Base-by-base conservation (phyloP, 2,113 vertebrate species). In the Perca fluviatilis region DNA sequence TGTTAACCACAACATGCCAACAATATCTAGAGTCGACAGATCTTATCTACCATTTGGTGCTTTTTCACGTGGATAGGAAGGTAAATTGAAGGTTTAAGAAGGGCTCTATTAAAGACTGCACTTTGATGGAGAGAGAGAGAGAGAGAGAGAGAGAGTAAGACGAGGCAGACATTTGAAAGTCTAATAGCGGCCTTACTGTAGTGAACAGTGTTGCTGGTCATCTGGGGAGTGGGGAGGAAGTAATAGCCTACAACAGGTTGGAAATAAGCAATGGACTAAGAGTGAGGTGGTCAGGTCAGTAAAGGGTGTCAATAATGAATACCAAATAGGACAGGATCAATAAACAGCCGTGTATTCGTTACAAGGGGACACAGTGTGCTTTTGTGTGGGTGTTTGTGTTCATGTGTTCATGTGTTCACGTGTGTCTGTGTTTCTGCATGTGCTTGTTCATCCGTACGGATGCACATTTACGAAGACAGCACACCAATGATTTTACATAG, bases 111-210 rank as follows among this genome's bases (percentile, higher is more conserved):
- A 86, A 85, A 82, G 85, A 58, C 67, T 80, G 78, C 78, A 87
- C 74, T 80, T 85, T 89, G 14, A 64, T 51, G 84, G 70, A 53
- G 51, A 65, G 30, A 30, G 33, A 65, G 62, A 79, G 60, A 71
- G 61, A 78, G 77, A 82, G 71, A 86, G 50, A 80, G 7, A 58
- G 57, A 65, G 66, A 70, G 72, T 58, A 51, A 70, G 76, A 23
- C 60, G 27, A 81, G 67, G 70, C 79, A 62, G 68, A 61, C 66
- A 89, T 90, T 91, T 90, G 86, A 86, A 91, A 90, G 82, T 94
- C 86, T 88, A 91, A 93, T 86, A 62, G 80, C 65, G 57, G 86
- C 67, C 50, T 84, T 88, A 75, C 61, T 91, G 80, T 90, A 88
- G 91, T 92, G 85, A 93, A 91, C 57, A 86, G 60, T 78, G 15